Percentiles rank a stretch among this genome's conserved stretches.
Evolutionary conservation across 2,113 vertebrate species (phyloP).

Genomic region (Scopus umbretta): DNA sequence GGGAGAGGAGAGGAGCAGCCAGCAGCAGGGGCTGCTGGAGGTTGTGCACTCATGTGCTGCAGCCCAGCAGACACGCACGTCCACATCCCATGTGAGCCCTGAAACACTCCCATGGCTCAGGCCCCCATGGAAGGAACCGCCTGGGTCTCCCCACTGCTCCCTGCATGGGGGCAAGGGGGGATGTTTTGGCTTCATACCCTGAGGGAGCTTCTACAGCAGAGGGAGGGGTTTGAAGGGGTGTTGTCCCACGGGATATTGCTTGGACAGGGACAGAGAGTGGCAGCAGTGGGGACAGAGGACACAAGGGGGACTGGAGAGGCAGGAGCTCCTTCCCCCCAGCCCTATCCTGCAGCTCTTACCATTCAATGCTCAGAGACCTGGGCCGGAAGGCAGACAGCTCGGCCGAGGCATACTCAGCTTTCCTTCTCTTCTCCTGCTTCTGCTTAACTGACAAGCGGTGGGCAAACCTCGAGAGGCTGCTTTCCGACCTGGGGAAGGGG

Average conservation of each 20-base stretch:
- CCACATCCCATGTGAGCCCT: not conserved
- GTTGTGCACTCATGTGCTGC: not conserved
- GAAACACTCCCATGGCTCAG: not conserved
- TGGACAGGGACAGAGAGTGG: not conserved
- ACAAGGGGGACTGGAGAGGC: not conserved
- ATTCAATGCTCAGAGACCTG: slow-evolving; percentile 88
- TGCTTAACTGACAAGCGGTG: slow-evolving; percentile 87
- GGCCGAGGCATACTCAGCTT: slow-evolving; percentile 69
- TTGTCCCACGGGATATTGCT: fast-evolving
- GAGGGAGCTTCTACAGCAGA: not conserved
- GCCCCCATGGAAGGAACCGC: not conserved
- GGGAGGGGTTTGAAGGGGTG: not conserved
- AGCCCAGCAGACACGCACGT: not conserved
- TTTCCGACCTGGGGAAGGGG: slow-evolving; percentile 76
- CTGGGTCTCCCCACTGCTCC: not conserved
- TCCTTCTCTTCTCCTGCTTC: slow-evolving; percentile 81
- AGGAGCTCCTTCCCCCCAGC: not conserved
- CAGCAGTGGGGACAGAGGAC: not conserved
- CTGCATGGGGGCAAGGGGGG: not conserved
- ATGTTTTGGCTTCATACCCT: not conserved
- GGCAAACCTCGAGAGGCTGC: slow-evolving; percentile 83
- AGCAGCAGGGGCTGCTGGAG: not conserved
- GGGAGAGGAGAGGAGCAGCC: too few species aligned
- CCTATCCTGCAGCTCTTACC: slow-evolving; percentile 73
- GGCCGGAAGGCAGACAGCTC: slow-evolving; percentile 76